Percentiles rank a stretch among this genome's conserved stretches.
phyloP scores from a whole-genome alignment of 1,140 invertebrate genomes.

The Drosophila oshimai region DNA sequence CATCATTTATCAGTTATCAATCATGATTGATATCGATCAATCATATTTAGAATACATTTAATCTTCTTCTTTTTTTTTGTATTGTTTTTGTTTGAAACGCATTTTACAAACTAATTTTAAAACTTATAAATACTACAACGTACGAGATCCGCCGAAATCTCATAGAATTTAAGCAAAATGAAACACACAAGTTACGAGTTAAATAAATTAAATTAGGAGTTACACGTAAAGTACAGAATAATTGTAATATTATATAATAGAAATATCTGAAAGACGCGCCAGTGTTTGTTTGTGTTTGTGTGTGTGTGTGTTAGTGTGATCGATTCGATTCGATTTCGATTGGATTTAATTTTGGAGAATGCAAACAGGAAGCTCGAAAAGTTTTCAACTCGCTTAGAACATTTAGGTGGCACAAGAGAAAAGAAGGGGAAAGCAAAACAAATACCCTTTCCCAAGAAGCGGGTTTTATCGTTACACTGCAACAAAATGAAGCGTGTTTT shows the following conservation, averaged over 20 bases:
- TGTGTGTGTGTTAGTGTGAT: slow-evolving; percentile 27
- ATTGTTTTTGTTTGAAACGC: slow-evolving; percentile 54
- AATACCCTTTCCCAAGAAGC: slow-evolving; percentile 12
- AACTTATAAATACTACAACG: slow-evolving; percentile 81
- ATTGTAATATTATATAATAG: slow-evolving; percentile 26
- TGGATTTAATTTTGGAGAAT: slow-evolving; percentile 21
- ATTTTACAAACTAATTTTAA: slow-evolving; percentile 70
- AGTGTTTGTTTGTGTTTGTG: slow-evolving; percentile 33
- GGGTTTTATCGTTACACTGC: background rate
- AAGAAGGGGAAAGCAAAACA: slow-evolving; percentile 11
- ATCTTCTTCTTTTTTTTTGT: slow-evolving; percentile 13
- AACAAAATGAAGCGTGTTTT: background rate
- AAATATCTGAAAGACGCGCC: slow-evolving; percentile 45
- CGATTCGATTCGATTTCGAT: slow-evolving; percentile 10
- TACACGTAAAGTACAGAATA: slow-evolving; percentile 26
- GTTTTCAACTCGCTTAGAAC: slow-evolving; percentile 17
- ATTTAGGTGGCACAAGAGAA: slow-evolving; percentile 36
- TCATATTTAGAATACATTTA: slow-evolving; percentile 56
- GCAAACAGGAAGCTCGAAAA: slow-evolving; percentile 42
- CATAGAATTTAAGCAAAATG: slow-evolving; percentile 68
- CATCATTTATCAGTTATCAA: slow-evolving; percentile 34
- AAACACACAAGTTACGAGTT: slow-evolving; percentile 62
- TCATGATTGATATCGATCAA: slow-evolving; percentile 32
- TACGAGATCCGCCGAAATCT: slow-evolving; percentile 78
- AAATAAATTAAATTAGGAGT: slow-evolving; percentile 71